These are phyloP conservation scores for Diplosoma virens DNA, from an alignment of 23 tunicate genomes.

Conservation along the genomic window DNA sequence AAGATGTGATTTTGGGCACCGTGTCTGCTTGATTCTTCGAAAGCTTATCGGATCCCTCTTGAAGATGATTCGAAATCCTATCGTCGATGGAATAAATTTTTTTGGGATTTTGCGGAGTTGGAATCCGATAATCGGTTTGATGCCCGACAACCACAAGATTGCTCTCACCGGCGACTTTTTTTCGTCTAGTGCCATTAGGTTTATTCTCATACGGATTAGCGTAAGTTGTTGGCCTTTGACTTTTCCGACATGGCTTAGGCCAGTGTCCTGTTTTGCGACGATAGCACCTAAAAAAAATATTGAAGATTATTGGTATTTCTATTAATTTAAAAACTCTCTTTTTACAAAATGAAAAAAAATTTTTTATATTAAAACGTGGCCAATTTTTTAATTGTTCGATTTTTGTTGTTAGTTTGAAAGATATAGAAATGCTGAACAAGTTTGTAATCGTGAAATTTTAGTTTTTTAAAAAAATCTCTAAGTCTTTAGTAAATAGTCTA, in stretches of 20 bases:
- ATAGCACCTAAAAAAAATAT: slow-evolving; percentile 32
- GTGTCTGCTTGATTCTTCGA: neutral
- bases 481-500: too few species aligned
- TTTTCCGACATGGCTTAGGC: slow-evolving; percentile 19
- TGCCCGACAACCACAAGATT: neutral
- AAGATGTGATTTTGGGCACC: neutral
- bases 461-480: too few species aligned
- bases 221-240: neutral
- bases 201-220: slow-evolving; percentile 28
- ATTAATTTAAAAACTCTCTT: too few species aligned
- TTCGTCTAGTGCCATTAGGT: slow-evolving; percentile 32
- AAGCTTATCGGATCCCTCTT: slow-evolving; percentile 5
- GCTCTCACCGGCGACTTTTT: neutral
- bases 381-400: too few species aligned
- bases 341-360: too few species aligned
- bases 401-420: too few species aligned
- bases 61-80: slow-evolving; percentile 12
- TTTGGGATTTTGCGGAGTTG: neutral
- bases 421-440: too few species aligned
- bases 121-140: slow-evolving; percentile 26
- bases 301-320: neutral
- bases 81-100: slow-evolving; percentile 1
- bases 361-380: too few species aligned
- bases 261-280: slow-evolving; percentile 40
- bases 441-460: too few species aligned